Evolutionary conservation across 1,140 invertebrate species (phyloP).

Genomic region (Zaprionus inermis): DNA sequence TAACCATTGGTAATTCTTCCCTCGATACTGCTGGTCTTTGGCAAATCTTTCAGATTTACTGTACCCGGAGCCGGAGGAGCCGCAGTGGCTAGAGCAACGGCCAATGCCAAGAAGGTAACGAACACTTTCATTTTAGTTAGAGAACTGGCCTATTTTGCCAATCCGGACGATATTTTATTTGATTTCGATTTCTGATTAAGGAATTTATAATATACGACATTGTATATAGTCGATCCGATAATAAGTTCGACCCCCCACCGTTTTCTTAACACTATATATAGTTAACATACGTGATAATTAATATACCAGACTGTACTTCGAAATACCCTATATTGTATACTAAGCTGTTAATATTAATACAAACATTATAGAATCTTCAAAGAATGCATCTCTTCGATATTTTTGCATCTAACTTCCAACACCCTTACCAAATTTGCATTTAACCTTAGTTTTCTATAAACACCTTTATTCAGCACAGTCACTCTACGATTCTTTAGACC

Average conservation of each 20-base stretch:
- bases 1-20: constrained; percentile 65
- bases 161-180: constrained; percentile 14
- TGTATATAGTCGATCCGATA: background rate
- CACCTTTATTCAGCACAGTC: background rate
- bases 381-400: too few species aligned
- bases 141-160: constrained; percentile 2
- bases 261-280: background rate
- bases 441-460: background rate
- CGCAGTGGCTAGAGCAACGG: constrained; percentile 40
- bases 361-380: too few species aligned
- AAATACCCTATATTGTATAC: background rate
- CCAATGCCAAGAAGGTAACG: constrained; percentile 37
- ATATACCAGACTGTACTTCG: background rate
- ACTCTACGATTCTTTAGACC: background rate
- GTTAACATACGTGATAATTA: background rate
- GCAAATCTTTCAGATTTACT: constrained; percentile 26
- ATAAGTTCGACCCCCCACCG: background rate
- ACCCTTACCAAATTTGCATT: too few species aligned
- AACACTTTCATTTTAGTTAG: constrained; percentile 51
- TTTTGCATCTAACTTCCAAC: too few species aligned
- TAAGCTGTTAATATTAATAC: too few species aligned
- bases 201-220: background rate
- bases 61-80: constrained; percentile 5
- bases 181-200: background rate
- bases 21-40: constrained; percentile 25